These are phyloP conservation scores for Sorex araneus DNA, from an alignment of 2,113 vertebrate species.

Conservation along the genomic window DNA sequence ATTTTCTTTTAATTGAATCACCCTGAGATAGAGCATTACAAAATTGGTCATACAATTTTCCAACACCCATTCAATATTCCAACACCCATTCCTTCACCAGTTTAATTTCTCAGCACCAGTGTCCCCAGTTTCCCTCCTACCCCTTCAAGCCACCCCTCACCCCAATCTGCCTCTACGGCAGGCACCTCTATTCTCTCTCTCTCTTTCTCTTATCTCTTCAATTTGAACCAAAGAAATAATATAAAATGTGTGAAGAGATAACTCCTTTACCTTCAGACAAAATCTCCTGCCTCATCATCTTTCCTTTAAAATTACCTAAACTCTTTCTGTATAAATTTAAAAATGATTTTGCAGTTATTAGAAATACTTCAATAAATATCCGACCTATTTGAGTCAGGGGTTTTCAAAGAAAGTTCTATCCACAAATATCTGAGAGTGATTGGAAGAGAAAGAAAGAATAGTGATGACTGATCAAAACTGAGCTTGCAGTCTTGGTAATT, in stretches of 20 bases:
- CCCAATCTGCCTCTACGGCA: too few relatives aligned
- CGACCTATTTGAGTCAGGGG: neutral
- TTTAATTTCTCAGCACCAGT: too few relatives aligned
- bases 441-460: neutral
- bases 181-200: too few relatives aligned
- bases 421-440: neutral
- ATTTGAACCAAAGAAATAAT: neutral
- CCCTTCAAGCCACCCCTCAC: too few relatives aligned
- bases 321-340: neutral
- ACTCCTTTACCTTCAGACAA: neutral
- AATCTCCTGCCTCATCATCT: neutral
- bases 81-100: too few relatives aligned
- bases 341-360: neutral
- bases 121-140: too few relatives aligned
- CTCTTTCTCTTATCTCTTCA: too few relatives aligned
- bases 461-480: neutral
- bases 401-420: slow-evolving; percentile 18
- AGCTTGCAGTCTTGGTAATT: neutral
- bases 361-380: neutral
- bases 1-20: too few relatives aligned
- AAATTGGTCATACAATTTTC: too few relatives aligned
- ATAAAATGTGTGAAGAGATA: neutral
- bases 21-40: too few relatives aligned
- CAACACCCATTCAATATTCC: too few relatives aligned
- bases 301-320: neutral